Evolutionary conservation across 2,113 vertebrate species (phyloP).

Genomic region (Fregetta grallaria): DNA sequence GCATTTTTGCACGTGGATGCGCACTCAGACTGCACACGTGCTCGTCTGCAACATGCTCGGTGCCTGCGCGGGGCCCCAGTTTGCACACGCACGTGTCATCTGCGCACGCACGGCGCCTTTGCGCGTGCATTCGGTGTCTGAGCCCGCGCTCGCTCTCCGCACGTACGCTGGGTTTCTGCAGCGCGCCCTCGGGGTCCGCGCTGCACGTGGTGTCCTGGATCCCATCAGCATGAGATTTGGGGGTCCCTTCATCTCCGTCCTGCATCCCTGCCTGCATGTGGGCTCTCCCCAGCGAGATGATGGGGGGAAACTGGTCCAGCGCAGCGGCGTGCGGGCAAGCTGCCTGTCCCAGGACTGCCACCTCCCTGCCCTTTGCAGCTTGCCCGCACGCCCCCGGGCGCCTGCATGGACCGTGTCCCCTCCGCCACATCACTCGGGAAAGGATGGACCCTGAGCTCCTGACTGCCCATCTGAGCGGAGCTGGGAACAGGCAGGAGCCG

Average conservation of each 20-base stretch:
- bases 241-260: neutral
- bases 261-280: neutral
- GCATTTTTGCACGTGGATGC: too few species aligned
- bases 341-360: too few species aligned
- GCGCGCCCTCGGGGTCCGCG: too few species aligned
- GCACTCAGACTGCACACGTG: neutral
- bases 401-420: too few species aligned
- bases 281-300: too few species aligned
- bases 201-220: too few species aligned
- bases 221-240: neutral
- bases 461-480: neutral
- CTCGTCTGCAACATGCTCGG: fast-evolving
- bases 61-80: neutral
- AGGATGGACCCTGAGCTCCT: neutral
- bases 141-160: neutral
- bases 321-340: too few species aligned
- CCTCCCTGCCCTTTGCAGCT: too few species aligned
- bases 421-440: too few species aligned
- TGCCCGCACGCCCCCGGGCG: too few species aligned
- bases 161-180: too few species aligned
- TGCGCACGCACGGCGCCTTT: neutral
- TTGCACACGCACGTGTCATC: neutral
- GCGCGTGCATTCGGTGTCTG: fast-evolving
- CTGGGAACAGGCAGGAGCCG: neutral
- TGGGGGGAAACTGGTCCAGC: too few species aligned